Percentiles rank a stretch among this genome's conserved stretches.
Evolutionary conservation across 2,113 vertebrate genomes (phyloP).

Genomic region (Ciconia boyciana): DNA sequence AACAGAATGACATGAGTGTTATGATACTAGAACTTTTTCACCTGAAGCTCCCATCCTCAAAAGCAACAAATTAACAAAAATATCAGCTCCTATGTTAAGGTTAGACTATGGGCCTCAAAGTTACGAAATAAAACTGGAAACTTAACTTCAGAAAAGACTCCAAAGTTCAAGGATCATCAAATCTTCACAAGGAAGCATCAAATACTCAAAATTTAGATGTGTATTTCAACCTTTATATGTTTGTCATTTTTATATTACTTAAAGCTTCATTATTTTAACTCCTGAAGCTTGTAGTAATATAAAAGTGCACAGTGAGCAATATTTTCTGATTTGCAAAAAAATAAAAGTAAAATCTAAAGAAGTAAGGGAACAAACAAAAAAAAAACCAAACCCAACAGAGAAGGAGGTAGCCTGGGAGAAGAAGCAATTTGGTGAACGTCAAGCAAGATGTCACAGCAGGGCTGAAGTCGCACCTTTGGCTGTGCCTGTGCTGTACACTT

Average conservation of each 20-base stretch:
- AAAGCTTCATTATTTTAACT: neutral
- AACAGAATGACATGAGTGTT: neutral
- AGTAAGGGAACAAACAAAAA: neutral
- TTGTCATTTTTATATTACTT: neutral
- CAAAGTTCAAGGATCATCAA: neutral
- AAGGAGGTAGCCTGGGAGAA: neutral
- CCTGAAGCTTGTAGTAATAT: neutral
- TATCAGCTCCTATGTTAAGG: neutral
- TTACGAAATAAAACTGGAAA: neutral
- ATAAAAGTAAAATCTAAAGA: neutral
- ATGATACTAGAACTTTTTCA: neutral
- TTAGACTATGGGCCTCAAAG: neutral
- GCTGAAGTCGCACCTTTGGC: neutral
- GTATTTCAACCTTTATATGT: neutral
- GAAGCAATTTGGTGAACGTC: neutral
- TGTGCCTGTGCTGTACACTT: neutral
- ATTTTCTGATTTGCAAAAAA: neutral
- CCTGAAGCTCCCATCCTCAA: neutral
- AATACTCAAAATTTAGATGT: neutral
- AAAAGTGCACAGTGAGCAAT: neutral
- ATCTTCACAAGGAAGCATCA: neutral
- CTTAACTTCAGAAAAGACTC: neutral
- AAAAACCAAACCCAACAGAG: no score
- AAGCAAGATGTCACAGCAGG: neutral
- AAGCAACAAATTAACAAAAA: neutral